Base-by-base conservation (phyloP, 2,797 vertebrate genomes). In the Holocentrus rufus region DNA sequence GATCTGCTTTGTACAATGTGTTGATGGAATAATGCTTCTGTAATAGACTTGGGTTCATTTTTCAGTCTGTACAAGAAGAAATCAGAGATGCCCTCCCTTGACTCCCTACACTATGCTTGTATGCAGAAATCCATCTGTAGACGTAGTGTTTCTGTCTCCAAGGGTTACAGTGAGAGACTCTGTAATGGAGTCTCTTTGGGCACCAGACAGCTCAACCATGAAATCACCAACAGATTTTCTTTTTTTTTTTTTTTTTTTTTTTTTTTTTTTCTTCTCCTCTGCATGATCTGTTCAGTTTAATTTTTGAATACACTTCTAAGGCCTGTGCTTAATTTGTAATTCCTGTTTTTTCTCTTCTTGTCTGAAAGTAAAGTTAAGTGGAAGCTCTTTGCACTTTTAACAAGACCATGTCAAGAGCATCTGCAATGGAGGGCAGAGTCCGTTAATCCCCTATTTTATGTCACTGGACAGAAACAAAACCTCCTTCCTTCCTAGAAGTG, bases 1-100 rank as follows among this genome's bases (percentile, higher is more conserved):
- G 86, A 89, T 90, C 85, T 88, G 90, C 91, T 91, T 89, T 79
- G 85, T 91, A 89, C 79, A 89, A 85, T 82, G 67, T 91, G 83
- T 91, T 82, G 68, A 86, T 79, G 66, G 78, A 89, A 77, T 71
- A 69, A 81, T 64, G 65, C 59, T 82, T 87, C 64, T 70, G 80
- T 70, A 80, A 55, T 85, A 65, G 74, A 83, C 63, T 65, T 36
- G 9, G 42, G 79, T 74, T 74, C 72, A 58, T 69, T 70, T 74
- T 82, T 81, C 72, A 77, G 75, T 80, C 82, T 69, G 66, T 56
- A 46, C 67, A 56, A 83, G 70, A 82, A 72, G 68, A 46, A 79
- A 81, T 79, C 59, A 62, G 17, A 87, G 77, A 57, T 53, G 50
- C 60, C 25, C 18, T 27, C 42, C 49, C 60, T 73, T 46, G 64